phyloP scores from a whole-genome alignment of 1,140 invertebrate species.

The Hormaphis cornu region DNA sequence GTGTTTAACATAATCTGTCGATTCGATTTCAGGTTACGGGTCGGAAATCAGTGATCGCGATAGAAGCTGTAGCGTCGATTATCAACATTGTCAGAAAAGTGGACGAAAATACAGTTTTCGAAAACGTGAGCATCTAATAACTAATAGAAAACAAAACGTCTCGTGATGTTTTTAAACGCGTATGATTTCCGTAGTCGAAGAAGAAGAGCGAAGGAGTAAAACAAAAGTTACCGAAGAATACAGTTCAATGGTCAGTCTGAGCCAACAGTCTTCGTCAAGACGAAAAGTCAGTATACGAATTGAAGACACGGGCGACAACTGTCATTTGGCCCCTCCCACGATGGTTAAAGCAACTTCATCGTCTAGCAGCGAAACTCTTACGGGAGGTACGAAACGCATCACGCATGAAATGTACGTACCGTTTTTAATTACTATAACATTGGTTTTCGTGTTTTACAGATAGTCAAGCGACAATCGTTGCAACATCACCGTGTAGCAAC shows the following conservation, averaged over 20 bases:
- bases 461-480: slow-evolving; percentile 9
- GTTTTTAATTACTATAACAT: not conserved
- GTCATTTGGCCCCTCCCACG: slow-evolving; percentile 49
- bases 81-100: slow-evolving; percentile 41
- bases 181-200: slow-evolving; percentile 43
- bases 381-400: slow-evolving; percentile 47
- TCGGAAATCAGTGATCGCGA: slow-evolving; percentile 64
- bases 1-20: slow-evolving; percentile 5
- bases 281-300: slow-evolving; percentile 43
- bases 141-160: not conserved
- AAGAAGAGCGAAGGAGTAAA: slow-evolving; percentile 40
- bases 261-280: slow-evolving; percentile 35
- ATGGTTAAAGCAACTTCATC: slow-evolving; percentile 56
- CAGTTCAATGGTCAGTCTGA: slow-evolving; percentile 10
- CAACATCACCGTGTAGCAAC: slow-evolving; percentile 18
- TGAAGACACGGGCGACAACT: slow-evolving; percentile 47
- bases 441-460: not conserved
- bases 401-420: slow-evolving; percentile 9
- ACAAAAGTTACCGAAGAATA: not conserved
- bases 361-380: slow-evolving; percentile 63
- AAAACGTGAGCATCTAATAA: slow-evolving; percentile 47
- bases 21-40: slow-evolving; percentile 52
- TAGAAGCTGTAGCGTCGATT: slow-evolving; percentile 46
- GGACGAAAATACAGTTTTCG: slow-evolving; percentile 52
- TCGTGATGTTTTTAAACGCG: not conserved